Percentiles rank a stretch among this genome's conserved stretches.
Conservation (phyloP, 2,113 vertebrate species). For the Dipodomys spectabilis region DNA sequence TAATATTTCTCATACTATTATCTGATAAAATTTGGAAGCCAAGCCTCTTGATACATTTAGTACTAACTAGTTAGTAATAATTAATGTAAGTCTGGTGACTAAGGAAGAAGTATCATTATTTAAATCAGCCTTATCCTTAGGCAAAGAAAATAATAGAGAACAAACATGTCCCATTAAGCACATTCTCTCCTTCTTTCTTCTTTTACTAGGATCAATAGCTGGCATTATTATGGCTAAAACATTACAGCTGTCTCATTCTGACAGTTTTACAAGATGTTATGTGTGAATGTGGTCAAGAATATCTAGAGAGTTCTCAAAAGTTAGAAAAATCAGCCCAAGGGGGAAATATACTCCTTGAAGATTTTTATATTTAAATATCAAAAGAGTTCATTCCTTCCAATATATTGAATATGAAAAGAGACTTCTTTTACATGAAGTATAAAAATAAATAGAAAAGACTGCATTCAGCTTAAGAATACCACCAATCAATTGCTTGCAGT, state of each 20-base stretch:
- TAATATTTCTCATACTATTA: background rate
- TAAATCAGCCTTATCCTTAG: conserved; percentile 67
- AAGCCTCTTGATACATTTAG: conserved; percentile 23
- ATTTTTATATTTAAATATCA: conserved; percentile 17
- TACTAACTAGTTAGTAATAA: conserved; percentile 57
- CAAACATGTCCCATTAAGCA: conserved; percentile 71
- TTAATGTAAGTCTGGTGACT: conserved; percentile 72
- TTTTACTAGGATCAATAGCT: conserved; percentile 74
- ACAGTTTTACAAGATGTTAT: conserved; percentile 59
- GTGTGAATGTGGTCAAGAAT: conserved; percentile 44
- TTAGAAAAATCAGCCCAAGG: background rate
- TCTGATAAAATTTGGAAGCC: conserved; percentile 20
- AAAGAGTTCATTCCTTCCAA: background rate
- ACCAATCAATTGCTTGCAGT: background rate
- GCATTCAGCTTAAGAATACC: conserved; percentile 24
- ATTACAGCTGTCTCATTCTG: conserved; percentile 74
- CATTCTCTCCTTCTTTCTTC: conserved; percentile 36
- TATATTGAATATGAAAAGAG: background rate
- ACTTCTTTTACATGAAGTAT: background rate
- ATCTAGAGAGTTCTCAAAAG: conserved; percentile 44
- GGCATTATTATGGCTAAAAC: conserved; percentile 68
- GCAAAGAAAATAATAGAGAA: conserved; percentile 75
- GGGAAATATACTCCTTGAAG: background rate
- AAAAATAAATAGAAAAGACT: background rate
- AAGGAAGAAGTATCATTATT: conserved; percentile 72